Evolutionary conservation across 2,113 vertebrate genomes (phyloP), one percentile per base, ranked within the genome.

Genomic region (Illadopsis cleaveri): DNA sequence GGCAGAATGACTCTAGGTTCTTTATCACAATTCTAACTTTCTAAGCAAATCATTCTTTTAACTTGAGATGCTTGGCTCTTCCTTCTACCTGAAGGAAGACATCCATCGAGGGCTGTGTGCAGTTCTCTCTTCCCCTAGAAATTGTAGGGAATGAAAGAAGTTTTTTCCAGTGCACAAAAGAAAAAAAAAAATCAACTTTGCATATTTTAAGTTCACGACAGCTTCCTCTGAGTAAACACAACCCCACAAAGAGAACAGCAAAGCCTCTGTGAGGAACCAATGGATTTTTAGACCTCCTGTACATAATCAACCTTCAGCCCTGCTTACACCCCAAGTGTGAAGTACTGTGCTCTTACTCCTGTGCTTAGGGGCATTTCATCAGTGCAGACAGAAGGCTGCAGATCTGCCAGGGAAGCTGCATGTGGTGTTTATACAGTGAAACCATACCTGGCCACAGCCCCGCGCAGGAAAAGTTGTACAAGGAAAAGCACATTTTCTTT

Each of bases 31-130:
- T 89, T 77, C 80, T 70, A 53, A 85, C 70, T 75, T 81, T 50
- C 77, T 30, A 69, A 44, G 54, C 66, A 77, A 90, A 92, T 95
- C 54, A 62, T 11, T 92, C 19, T 54, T 93, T 81, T 93, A 69
- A 76, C 12, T 68, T 86, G 54, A 93, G 62, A 44, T n/a, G 25
- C 50, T 66, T 62, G n/a, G 37, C 50, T 79, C 33, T 86, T 85
- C 87, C 56, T 88, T 90, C 53, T n/a, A 33, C 38, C 33, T 80
- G 60, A 82, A 84, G 42, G 48, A 76, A 82, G 78, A 30, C 6
- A 4, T 42, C 45, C 2, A 8, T 13, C 0, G 2, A 78, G n/a
- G 44, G 51, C 42, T 51, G 57, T 3, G 15, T 50, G 62, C 42
- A 38, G 21, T 72, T 62, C 12, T 78, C 11, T 4, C 6, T 6